A percentile compares a stretch with the other conserved stretches of the same genome.
Evolutionary conservation across 2,888 invertebrate genomes (phyloP).

Genomic region (Empis stercorea): DNA sequence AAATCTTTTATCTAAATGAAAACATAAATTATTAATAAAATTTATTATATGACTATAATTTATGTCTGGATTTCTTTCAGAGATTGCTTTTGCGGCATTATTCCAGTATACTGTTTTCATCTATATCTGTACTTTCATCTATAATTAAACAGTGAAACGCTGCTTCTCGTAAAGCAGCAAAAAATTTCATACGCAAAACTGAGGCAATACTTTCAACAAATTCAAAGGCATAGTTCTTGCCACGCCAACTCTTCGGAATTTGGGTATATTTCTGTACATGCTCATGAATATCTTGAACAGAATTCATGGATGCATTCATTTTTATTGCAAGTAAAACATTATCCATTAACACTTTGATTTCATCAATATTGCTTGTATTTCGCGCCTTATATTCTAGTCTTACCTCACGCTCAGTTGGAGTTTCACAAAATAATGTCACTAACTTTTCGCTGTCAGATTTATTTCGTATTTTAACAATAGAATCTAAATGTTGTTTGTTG

Average conservation of each 20-base stretch:
- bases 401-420: neutral
- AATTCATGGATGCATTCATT: neutral
- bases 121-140: neutral
- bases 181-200: neutral
- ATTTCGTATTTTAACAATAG: neutral
- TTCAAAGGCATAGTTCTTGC: neutral
- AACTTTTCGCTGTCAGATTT: neutral
- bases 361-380: neutral
- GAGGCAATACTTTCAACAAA: neutral
- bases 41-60: neutral
- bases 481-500: neutral
- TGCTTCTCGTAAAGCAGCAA: neutral
- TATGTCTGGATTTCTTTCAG: slow-evolving; percentile 1
- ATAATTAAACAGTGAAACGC: neutral
- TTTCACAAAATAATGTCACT: neutral
- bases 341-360: neutral
- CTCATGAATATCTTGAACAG: neutral
- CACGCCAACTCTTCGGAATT: neutral
- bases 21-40: slow-evolving; percentile 1
- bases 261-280: neutral
- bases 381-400: neutral
- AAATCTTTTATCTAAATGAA: slow-evolving; percentile 3
- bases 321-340: neutral
- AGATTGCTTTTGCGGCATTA: slow-evolving; percentile 2
- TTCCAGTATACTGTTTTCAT: slow-evolving; percentile 2